These are phyloP conservation scores for Tetramorium bicarinatum DNA, from an alignment of 2,888 invertebrate genomes.

Conservation along the genomic window DNA sequence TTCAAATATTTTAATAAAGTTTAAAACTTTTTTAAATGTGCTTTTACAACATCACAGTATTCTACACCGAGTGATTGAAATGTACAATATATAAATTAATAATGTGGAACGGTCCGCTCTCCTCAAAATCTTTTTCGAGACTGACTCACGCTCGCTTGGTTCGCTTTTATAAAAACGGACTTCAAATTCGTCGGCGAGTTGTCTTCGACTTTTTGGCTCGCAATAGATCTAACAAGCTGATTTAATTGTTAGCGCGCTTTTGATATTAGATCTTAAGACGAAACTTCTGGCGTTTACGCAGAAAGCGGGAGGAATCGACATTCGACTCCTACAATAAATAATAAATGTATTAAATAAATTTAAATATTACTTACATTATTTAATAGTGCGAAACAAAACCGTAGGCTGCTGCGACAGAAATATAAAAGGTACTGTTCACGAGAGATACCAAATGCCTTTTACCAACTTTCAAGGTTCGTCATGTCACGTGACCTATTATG, in stretches of 20 bases:
- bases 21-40: background rate
- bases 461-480: background rate
- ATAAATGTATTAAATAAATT: constrained; percentile 4
- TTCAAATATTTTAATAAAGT: constrained; percentile 3
- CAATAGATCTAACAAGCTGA: too few species aligned
- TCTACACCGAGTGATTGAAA: background rate
- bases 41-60: background rate
- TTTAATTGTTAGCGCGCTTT: too few species aligned
- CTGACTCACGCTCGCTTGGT: too few species aligned
- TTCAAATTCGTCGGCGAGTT: too few species aligned
- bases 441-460: background rate
- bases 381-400: background rate
- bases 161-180: too few species aligned
- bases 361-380: constrained; percentile 23
- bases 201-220: too few species aligned
- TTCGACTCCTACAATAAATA: too few species aligned
- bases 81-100: background rate
- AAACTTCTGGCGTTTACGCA: too few species aligned
- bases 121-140: too few species aligned
- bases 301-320: too few species aligned
- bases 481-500: background rate
- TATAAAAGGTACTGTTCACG: background rate
- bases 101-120: too few species aligned
- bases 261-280: too few species aligned
- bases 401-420: background rate